A percentile compares a stretch with the other conserved stretches of the same genome.
phyloP scores from a whole-genome alignment of 1,140 invertebrate species.

The Tigriopus japonicus region DNA sequence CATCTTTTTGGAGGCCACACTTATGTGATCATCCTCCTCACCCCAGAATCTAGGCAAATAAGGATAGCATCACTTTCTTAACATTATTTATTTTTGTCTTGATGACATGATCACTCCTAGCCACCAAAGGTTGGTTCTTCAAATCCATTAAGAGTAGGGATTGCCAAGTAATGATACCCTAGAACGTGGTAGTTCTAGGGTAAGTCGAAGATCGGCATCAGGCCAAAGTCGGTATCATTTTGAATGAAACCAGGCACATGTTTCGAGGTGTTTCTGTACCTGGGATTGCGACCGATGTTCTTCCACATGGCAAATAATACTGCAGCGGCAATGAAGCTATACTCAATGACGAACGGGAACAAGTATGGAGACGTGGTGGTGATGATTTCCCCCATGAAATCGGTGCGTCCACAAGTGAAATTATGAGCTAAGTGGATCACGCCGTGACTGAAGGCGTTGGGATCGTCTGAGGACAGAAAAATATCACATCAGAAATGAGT shows the following conservation, averaged over 20 bases:
- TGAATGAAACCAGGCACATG: constrained; percentile 4
- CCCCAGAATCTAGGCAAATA: constrained; percentile 39
- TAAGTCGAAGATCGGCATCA: too few relatives aligned
- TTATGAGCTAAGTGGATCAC: constrained; percentile 18
- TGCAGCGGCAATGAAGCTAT: constrained; percentile 85
- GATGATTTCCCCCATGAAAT: constrained; percentile 82
- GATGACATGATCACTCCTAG: neutral
- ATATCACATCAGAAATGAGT: too few relatives aligned
- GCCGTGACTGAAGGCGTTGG: neutral
- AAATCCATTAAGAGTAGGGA: too few relatives aligned
- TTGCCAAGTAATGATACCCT: too few relatives aligned
- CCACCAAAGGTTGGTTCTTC: too few relatives aligned
- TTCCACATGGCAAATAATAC: constrained; percentile 96
- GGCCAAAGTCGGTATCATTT: neutral
- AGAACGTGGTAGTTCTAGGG: too few relatives aligned
- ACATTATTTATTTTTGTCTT: neutral
- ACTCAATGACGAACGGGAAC: constrained; percentile 91
- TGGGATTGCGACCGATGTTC: constrained; percentile 58
- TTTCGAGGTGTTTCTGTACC: constrained; percentile 16
- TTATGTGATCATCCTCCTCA: constrained; percentile 35
- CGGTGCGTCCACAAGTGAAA: constrained; percentile 47
- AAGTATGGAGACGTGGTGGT: constrained; percentile 76
- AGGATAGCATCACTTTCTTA: too few relatives aligned
- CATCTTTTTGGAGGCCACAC: constrained; percentile 18
- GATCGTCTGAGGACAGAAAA: too few relatives aligned